Percentiles rank a stretch among this genome's conserved stretches.
Evolutionary conservation across 2,797 vertebrate genomes (phyloP).

Genomic region (Catamblyrhynchus diadema): DNA sequence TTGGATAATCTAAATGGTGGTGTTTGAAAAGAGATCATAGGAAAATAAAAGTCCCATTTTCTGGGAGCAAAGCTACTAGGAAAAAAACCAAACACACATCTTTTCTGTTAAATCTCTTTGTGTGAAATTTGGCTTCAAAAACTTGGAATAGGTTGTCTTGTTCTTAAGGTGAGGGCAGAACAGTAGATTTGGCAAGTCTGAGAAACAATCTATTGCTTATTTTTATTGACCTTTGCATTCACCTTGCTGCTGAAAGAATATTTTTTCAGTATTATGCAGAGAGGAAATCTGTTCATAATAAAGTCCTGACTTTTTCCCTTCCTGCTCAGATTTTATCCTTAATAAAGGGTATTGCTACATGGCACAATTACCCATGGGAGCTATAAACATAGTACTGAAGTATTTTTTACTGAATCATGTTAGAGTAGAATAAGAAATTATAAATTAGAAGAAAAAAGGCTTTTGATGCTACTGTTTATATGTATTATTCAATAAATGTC

Average conservation of each 20-base stretch:
- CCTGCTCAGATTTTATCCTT: slow-evolving; percentile 12
- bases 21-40: neutral
- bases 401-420: neutral
- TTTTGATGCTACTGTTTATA: neutral
- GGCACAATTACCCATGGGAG: neutral
- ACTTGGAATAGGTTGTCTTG: neutral
- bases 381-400: neutral
- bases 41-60: neutral
- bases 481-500: neutral
- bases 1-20: neutral
- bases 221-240: slow-evolving; percentile 11
- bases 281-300: neutral
- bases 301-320: neutral
- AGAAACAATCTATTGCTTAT: neutral
- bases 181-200: neutral
- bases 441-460: neutral
- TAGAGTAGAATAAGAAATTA: neutral
- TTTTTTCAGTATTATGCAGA: neutral
- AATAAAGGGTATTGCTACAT: neutral
- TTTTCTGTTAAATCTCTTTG: neutral
- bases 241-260: neutral
- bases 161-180: neutral
- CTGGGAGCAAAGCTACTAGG: neutral
- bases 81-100: neutral
- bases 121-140: neutral